Percentiles rank a stretch among this genome's conserved stretches.
These are phyloP conservation scores for Drosophila neoperkinsi DNA, from an alignment of 2,888 invertebrate species.

Conservation along the genomic window DNA sequence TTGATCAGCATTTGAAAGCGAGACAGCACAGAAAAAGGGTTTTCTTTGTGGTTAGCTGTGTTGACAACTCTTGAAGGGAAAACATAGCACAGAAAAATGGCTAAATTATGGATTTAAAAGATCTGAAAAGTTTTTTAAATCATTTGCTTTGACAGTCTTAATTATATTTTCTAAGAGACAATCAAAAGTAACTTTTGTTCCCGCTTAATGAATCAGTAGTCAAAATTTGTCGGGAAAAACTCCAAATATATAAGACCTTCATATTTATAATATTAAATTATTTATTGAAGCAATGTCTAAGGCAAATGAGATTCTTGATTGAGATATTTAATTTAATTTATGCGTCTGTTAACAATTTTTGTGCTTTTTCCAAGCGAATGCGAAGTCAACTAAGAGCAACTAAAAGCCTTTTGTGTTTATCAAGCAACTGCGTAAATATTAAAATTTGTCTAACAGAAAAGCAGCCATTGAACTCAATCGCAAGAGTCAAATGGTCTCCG, in stretches of 20 bases:
- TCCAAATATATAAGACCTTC: not conserved
- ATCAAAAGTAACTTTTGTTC: not conserved
- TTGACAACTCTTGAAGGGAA: not conserved
- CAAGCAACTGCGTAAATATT: slow-evolving; percentile 42
- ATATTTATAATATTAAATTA: not conserved
- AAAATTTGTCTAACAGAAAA: slow-evolving; percentile 83
- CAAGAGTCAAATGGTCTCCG: slow-evolving; percentile 95
- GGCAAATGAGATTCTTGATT: not conserved
- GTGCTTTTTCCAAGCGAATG: not conserved
- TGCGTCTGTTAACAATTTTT: not conserved
- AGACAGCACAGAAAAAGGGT: not conserved
- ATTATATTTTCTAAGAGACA: not conserved
- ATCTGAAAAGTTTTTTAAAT: not conserved
- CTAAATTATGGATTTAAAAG: not conserved
- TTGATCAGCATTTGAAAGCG: slow-evolving; percentile 15
- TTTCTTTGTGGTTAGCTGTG: slow-evolving; percentile 1
- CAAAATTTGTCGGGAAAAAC: not conserved
- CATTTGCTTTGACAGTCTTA: not conserved
- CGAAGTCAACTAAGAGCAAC: slow-evolving; percentile 11
- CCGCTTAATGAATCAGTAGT: not conserved
- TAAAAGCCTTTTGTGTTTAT: slow-evolving; percentile 50
- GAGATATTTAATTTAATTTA: slow-evolving; percentile 3
- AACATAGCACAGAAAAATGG: not conserved
- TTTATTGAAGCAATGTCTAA: not conserved
- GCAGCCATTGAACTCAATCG: slow-evolving; percentile 92